Base-by-base conservation (phyloP, 2,888 invertebrate species). In the Ochlodes sylvanus region DNA sequence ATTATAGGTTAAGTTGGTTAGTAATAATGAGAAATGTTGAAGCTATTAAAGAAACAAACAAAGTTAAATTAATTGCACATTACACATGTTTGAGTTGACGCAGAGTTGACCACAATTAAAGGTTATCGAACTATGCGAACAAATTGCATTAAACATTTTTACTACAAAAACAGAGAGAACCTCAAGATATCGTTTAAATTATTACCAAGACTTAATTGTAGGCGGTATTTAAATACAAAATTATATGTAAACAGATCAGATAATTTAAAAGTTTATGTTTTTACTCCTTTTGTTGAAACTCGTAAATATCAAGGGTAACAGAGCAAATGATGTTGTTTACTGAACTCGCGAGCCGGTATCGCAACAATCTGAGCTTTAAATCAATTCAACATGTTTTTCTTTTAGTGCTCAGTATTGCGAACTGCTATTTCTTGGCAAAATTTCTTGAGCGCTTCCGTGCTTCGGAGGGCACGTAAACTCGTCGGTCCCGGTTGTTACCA, bases 301-400 rank as follows among this genome's bases (percentile, higher is more conserved):
- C 57, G 60, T 66, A 70, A 73, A 73, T 70, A 73, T 69, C 70
- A 70, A 69, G 54, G 62, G 62, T 69, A 71, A 70, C 52, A 50
- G 61, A 60, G 50, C 41, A 68, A 57, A 54, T 19, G 60, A 38
- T 54, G 60, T 71, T 72, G 62, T 71, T 68, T 69, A 67, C 55
- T 55, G 67, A 62, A 58, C 64, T 34, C 42, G 44, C 38, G 9
- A 60, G 41, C 58, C 52, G 58, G 60, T 61, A 61, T 60, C 54
- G 42, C 54, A 60, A 66, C 41, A 44, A 60, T 67, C 52, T 54
- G 60, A 60, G 54, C 44, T 67, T 54, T 50, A 67, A 52, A 61
- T 60, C 27, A 42, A 58, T 60, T 66, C 41, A 58, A 58, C 66
- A 54, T 54, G 60, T 38, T 38, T 7, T 38, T 38, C 2, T 32